Evolutionary conservation across 1,140 invertebrate genomes (phyloP), one percentile per base, ranked within the genome.

Genomic region (Dendroctonus ponderosae): DNA sequence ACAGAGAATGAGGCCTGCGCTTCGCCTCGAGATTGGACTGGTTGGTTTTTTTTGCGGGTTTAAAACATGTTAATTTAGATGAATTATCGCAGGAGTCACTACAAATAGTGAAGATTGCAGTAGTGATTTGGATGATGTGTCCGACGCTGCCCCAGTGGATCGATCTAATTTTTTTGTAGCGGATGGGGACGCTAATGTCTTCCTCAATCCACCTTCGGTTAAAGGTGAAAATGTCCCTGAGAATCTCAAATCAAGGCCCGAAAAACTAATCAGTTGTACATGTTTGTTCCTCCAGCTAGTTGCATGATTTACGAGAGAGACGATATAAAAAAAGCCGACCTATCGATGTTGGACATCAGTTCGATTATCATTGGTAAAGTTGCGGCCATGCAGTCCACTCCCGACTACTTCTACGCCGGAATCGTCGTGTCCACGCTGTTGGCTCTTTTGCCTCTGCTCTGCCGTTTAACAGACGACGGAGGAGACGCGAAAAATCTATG

Each of bases 241-340:
- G n/a, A n/a, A n/a, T 44, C 43, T 44, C n/a, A 44, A 44, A 40
- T 56, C 12, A 50, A 37, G n/a, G 53, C 38, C 42, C 41, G 15
- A 51, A 52, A 51, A 43, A 62, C n/a, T 8, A 5, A 60, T 52
- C 8, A n/a, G 43, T 38, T 26, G n/a, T n/a, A n/a, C n/a, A n/a
- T n/a, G n/a, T 62, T 11, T 44, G 38, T 66, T 26, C 69, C 76
- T 80, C 53, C 74, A 94, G 93, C 96, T 59, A 96, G 92, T 69
- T 97, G 95, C 77, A 94, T 93, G 43, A 92, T 97, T 79, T 98
- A 94, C 94, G 92, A 96, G 76, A 85, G 86, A 50, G 84, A 88
- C 12, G 92, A 94, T 70, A 88, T 91, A 37, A 92, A 96, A 75
- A 96, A 97, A 79, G 92, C 92, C 0, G 93, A 97, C 76, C 82